Evolutionary conservation across 2,797 vertebrate species (phyloP), one percentile per base, ranked within the genome.

Genomic region (Anguilla obscura): DNA sequence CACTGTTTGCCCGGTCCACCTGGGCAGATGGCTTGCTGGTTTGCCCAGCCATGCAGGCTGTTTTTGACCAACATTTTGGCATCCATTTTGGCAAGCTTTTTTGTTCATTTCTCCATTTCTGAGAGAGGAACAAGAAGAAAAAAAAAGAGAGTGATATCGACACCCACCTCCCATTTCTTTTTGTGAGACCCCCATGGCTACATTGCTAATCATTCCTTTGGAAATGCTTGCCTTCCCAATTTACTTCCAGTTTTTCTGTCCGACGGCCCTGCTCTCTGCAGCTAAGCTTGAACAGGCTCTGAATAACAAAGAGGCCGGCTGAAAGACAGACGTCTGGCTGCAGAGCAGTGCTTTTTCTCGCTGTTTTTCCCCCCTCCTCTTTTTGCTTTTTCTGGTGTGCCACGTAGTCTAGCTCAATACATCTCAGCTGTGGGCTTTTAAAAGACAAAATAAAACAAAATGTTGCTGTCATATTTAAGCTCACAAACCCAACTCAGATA

Each of bases 281-380:
- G 89, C 94, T 93, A 90, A 89, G 90, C 89, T 93, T 92, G 91
- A 92, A 96, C 96, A 92, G 91, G 93, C 92, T 84, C 91, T 89
- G 95, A 94, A 96, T 96, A 92, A 95, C 93, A 96, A 96, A 94
- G 92, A 95, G 93, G 92, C 91, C 87, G 60, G 89, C 56, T 71
- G 63, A 86, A 85, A 84, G 79, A 86, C 86, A 86, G 79, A 86
- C 60, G 85, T 84, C 88, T 89, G 88, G 85, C 60, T 54, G 60
- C 76, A 86, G 48, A 88, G 88, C 89, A 90, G 88, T 71, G 54
- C 85, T 88, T 85, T 30, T 18, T 63, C 87, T 84, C 84, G 27
- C 79, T 71, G 76, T 0, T 36, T 89, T 71, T 87, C 89, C 82
- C 85, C 85, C 66, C 40, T 83, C 50, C 45, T 69, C 56, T 14